These are phyloP conservation scores for Dynastes tityus DNA, from an alignment of 2,888 invertebrate genomes.

Conservation along the genomic window DNA sequence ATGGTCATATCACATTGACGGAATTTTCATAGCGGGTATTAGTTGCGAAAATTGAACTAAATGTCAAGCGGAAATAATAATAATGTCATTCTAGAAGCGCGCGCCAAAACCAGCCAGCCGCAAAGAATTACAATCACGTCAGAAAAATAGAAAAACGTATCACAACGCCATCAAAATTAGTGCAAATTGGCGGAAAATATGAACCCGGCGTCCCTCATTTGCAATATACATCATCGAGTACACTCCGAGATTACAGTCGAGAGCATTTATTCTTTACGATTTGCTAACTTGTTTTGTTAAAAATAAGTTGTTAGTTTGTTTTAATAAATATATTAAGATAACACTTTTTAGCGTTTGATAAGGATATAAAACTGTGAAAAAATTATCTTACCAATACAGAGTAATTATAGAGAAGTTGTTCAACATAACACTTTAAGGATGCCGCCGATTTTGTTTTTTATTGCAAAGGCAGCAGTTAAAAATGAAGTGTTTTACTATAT, in stretches of 20 bases:
- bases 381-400: neutral
- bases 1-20: slow-evolving; percentile 13
- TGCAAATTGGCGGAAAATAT: slow-evolving; percentile 71
- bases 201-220: slow-evolving; percentile 61
- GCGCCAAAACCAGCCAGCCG: slow-evolving; percentile 61
- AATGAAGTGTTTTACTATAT: too few species aligned
- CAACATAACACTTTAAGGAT: too few species aligned
- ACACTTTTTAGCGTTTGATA: neutral
- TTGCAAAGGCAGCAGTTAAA: too few species aligned
- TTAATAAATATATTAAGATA: neutral
- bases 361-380: too few species aligned
- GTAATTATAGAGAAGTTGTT: too few species aligned
- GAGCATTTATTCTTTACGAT: neutral
- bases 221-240: slow-evolving; percentile 57
- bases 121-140: slow-evolving; percentile 69
- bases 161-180: slow-evolving; percentile 71
- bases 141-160: slow-evolving; percentile 70
- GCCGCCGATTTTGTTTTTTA: too few species aligned
- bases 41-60: slow-evolving; percentile 48
- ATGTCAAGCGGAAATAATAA: slow-evolving; percentile 66
- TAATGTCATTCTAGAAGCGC: slow-evolving; percentile 65
- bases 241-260: slow-evolving; percentile 21
- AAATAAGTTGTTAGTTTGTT: neutral
- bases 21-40: slow-evolving; percentile 34
- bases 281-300: neutral